Evolutionary conservation across 2,888 invertebrate species (phyloP).

Genomic region (Ophion ellenae): DNA sequence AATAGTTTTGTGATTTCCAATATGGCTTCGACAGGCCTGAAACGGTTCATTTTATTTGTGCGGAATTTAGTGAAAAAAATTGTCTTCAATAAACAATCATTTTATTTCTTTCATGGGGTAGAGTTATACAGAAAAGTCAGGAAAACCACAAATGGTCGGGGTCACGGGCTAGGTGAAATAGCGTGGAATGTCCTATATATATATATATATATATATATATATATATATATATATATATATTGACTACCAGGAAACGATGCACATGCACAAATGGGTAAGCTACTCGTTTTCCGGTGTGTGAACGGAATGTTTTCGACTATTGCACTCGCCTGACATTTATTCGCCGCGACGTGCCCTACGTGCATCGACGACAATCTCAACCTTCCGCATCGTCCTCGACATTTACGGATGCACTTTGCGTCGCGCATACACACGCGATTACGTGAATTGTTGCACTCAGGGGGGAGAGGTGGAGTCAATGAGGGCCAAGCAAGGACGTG

Average conservation of each 20-base stretch:
- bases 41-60: no score
- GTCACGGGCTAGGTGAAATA: no score
- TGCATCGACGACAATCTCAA: slow-evolving; percentile 17
- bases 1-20: no score
- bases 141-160: no score
- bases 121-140: no score
- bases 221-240: neutral
- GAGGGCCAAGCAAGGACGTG: neutral
- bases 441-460: neutral
- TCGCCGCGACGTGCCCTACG: slow-evolving; percentile 23
- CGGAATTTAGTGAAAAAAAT: no score
- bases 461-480: neutral
- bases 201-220: no score
- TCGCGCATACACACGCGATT: neutral
- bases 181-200: no score
- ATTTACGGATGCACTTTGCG: slow-evolving; percentile 17
- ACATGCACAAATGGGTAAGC: neutral
- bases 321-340: slow-evolving; percentile 16
- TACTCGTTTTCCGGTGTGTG: slow-evolving; percentile 51
- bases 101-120: no score
- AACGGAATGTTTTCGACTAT: slow-evolving; percentile 29
- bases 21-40: no score
- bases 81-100: no score
- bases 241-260: neutral
- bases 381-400: slow-evolving; percentile 20